A percentile compares a stretch with the other conserved stretches of the same genome.
Evolutionary conservation across 1,140 invertebrate genomes (phyloP).

Genomic region (Pteromalus puparum): DNA sequence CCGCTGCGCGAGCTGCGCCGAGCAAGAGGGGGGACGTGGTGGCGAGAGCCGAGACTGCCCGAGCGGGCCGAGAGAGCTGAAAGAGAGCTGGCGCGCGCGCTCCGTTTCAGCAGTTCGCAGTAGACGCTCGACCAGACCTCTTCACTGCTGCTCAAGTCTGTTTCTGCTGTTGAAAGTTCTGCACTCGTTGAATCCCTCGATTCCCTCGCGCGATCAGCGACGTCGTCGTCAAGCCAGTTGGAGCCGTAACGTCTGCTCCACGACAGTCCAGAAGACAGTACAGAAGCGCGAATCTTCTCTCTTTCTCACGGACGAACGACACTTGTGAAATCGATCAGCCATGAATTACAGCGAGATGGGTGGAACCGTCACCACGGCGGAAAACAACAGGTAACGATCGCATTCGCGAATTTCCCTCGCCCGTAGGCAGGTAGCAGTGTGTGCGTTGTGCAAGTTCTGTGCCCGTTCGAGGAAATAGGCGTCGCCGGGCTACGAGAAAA

Average conservation of each 20-base stretch:
- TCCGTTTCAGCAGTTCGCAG: slow-evolving; percentile 30
- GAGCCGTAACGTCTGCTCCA: no score
- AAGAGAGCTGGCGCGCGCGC: slow-evolving; percentile 30
- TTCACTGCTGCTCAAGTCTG: neutral
- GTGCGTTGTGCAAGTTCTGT: no score
- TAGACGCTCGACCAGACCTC: slow-evolving; percentile 9
- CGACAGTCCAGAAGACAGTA: no score
- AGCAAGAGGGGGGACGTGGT: neutral
- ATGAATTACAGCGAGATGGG: slow-evolving; percentile 16
- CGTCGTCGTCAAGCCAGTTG: neutral
- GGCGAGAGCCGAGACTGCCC: neutral
- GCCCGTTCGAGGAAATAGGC: neutral
- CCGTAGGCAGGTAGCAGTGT: no score
- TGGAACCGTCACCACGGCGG: neutral
- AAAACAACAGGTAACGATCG: slow-evolving; percentile 8
- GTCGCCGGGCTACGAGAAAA: neutral
- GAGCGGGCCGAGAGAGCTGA: neutral
- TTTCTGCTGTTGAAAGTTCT: neutral
- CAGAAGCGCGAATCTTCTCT: neutral
- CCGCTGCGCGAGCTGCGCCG: neutral
- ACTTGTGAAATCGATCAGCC: neutral
- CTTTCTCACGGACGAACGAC: neutral
- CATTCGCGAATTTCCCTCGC: no score
- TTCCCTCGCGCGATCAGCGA: no score
- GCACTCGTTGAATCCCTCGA: neutral